Evolutionary conservation across 2,113 vertebrate genomes (phyloP), one percentile per base, ranked within the genome.

Genomic region (Indicator maculatus): DNA sequence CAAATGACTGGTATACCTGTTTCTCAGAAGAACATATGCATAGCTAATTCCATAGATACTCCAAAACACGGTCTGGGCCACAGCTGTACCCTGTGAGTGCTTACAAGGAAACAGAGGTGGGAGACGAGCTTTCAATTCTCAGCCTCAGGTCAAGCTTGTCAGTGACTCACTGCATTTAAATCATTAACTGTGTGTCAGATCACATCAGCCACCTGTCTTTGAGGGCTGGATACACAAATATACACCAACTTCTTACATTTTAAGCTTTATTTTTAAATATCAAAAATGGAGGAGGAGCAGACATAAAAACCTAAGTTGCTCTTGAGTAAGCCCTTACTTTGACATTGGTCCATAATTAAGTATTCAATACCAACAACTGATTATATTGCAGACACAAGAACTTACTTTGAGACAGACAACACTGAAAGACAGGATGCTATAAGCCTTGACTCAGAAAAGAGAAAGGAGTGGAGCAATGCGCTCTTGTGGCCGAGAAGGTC

Each of bases 91-190:
- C 26, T 64, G 41, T 7, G 2, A 3, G 8, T 19, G 73, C 78
- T 56, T 7, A 64, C 38, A 26, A 12, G 63, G 20, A 61, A 83
- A 24, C 1, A 2, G 53, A 75, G 61, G 17, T 50, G 16, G 50
- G 23, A 84, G 30, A 18, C 23, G 80, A 72, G 45, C 73, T 78
- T 90, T 39, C 44, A 38, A 65, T 23, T 52, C 27, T 52, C 89
- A 95, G 87, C 59, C 78, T 73, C 52, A 28, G 74, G 67, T 77
- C 82, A 83, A 55, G 71, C 65, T 70, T 45, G 45, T 63, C 89
- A 31, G 19, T 56, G 61, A 83, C 38, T 76, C 36, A 19, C 38
- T 39, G 23, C 38, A 66, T 86, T 85, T 80, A 89, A 87, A 93
- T 60, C 78, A 83, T 47, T 52, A 89, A 85, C 17, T 24, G 26